Base-by-base conservation (phyloP, 2,113 vertebrate genomes). In the Syngnathus scovelli region DNA sequence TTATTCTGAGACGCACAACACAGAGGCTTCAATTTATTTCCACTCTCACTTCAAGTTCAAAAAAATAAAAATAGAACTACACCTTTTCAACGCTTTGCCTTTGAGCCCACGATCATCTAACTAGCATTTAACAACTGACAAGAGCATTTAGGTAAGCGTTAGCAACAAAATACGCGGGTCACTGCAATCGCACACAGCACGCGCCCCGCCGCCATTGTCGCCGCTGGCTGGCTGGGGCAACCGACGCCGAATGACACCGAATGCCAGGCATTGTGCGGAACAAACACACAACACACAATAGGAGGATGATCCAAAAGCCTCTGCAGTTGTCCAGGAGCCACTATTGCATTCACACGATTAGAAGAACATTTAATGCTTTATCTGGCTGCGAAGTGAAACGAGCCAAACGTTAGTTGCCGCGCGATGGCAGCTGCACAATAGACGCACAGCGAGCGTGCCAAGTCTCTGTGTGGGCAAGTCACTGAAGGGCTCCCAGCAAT, bases 201-300 rank as follows among this genome's bases (percentile, higher is more conserved):
- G 75, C 75, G 69, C 74, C 75, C 77, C 44, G 43, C 72, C 68
- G 81, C 72, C 69, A 82, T 78, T 80, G 80, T 84, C 75, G 73
- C 72, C 55, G 68, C 71, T 44, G 76, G 79, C 70, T 1, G 51
- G 51, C 52, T 23, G 21, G 52, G 52, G 21, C 27, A 54, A 10
- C 2, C 65, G 79, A 77, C 54, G 77, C 68, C 67, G 72, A 82
- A 76, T 46, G 80, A 67, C 65, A 66, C 62, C 64, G 72, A 70
- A 61, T 78, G 80, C 78, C 78, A 80, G 72, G 70, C 78, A 84
- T 84, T 87, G 81, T 86, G 83, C 85, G 80, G 64, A 78, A 74
- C 71, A 79, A 82, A 85, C 75, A 83, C 75, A 75, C 54, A 55
- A 72, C 71, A 66, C 71, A 83, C 79, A 86, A 86, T 72, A 23